Conservation (phyloP, 2,797 vertebrate genomes). For the Pagetopsis macropterus region DNA sequence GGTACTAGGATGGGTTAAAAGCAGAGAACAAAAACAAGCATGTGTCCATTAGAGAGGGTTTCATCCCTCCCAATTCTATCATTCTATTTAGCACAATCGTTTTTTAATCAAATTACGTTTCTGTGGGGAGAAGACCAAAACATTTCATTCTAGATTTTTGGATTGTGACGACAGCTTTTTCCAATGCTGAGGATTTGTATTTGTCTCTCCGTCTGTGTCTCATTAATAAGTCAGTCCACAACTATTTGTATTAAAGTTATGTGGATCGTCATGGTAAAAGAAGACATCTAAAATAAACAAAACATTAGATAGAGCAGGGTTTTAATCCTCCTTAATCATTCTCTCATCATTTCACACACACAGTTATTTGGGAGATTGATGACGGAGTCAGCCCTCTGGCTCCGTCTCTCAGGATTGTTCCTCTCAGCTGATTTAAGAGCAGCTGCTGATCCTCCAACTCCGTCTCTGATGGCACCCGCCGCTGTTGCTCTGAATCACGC, state of each 20-base stretch:
- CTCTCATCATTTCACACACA: slow-evolving; percentile 4
- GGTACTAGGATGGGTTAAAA: too few relatives aligned
- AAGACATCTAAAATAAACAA: not conserved
- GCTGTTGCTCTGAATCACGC: not conserved
- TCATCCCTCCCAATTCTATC: too few relatives aligned
- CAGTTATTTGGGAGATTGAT: slow-evolving; percentile 21
- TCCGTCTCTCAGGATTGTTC: slow-evolving; percentile 5
- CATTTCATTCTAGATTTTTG: not conserved
- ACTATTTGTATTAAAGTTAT: not conserved
- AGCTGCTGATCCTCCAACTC: slow-evolving; percentile 65
- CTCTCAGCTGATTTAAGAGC: slow-evolving; percentile 58
- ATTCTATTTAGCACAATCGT: too few relatives aligned
- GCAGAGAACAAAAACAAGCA: too few relatives aligned
- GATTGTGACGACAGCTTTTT: not conserved
- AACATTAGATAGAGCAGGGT: not conserved
- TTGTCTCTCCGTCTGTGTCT: not conserved
- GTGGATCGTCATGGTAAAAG: not conserved
- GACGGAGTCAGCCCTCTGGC: slow-evolving; percentile 37
- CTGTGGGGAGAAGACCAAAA: not conserved
- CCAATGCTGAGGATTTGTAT: not conserved
- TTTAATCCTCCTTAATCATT: not conserved
- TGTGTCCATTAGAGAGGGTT: too few relatives aligned
- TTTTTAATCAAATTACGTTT: not conserved
- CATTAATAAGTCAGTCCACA: not conserved
- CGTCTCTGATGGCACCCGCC: slow-evolving; percentile 25